These are phyloP conservation scores for Gobiocypris rarus DNA, from an alignment of 2,113 vertebrate genomes.

Conservation along the genomic window DNA sequence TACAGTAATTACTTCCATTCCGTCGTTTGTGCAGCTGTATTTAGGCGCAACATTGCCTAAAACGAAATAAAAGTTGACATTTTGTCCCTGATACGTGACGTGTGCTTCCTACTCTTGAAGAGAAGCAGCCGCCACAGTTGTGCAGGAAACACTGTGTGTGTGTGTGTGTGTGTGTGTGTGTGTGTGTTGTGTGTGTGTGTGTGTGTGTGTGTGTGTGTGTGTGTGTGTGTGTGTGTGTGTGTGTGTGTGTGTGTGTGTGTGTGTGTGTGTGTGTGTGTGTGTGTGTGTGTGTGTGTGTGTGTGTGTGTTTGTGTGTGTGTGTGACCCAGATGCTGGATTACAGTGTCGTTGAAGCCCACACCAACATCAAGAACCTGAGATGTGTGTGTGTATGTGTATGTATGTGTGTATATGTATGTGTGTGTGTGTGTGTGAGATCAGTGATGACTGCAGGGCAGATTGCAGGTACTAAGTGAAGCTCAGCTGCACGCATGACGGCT, in stretches of 20 bases:
- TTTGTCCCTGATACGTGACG: background rate
- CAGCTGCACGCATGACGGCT: background rate
- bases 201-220: too few relatives aligned
- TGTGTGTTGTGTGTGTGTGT: too few relatives aligned
- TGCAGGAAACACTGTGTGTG: background rate
- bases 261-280: too few relatives aligned
- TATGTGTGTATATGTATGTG: too few relatives aligned
- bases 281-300: too few relatives aligned
- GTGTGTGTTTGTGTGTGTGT: too few relatives aligned
- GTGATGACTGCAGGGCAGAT: background rate
- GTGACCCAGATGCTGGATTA: background rate
- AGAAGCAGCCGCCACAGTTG: background rate
- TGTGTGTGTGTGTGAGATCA: conserved; percentile 5
- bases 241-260: too few relatives aligned
- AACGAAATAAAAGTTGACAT: background rate
- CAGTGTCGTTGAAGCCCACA: background rate
- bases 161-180: too few relatives aligned
- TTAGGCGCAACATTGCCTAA: background rate
- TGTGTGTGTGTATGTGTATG: background rate
- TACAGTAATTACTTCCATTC: background rate
- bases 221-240: too few relatives aligned
- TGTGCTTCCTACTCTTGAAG: background rate
- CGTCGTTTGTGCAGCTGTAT: background rate
- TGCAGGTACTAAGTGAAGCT: background rate
- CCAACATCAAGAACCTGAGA: too few relatives aligned